phyloP scores from a whole-genome alignment of 2,888 invertebrate genomes.

The Linnaemya tessellans region DNA sequence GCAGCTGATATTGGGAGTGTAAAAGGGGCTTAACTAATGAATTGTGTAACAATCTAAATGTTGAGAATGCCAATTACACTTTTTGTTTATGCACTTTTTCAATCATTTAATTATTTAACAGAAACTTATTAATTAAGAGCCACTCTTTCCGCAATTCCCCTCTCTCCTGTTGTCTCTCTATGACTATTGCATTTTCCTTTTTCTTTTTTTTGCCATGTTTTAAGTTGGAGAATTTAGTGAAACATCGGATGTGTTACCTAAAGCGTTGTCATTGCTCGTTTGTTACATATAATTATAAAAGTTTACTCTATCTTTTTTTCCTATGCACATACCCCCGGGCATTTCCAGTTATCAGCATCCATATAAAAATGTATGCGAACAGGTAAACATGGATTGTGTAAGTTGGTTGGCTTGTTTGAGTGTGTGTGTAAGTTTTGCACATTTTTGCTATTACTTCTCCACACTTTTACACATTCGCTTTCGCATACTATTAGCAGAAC shows the following conservation, averaged over 20 bases:
- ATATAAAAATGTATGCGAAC: background rate
- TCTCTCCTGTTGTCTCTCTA: background rate
- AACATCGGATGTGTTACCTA: constrained; percentile 65
- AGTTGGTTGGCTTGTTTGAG: background rate
- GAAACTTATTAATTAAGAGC: background rate
- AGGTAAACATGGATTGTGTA: constrained; percentile 12
- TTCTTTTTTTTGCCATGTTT: constrained; percentile 13
- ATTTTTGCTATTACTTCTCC: background rate
- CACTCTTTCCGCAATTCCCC: background rate
- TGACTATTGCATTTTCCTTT: background rate
- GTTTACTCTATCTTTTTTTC: constrained; percentile 46
- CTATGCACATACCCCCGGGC: constrained; percentile 43
- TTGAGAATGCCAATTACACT: background rate
- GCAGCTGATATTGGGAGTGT: too few relatives aligned
- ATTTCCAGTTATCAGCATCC: background rate
- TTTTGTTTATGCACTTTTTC: background rate
- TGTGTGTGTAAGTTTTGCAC: background rate
- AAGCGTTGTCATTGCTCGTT: constrained; percentile 68
- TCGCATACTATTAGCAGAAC: constrained; percentile 4
- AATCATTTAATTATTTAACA: background rate
- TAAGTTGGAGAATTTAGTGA: constrained; percentile 48
- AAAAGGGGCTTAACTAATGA: too few relatives aligned
- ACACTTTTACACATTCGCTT: constrained; percentile 9
- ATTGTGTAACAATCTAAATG: too few relatives aligned
- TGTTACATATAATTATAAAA: constrained; percentile 70